Percentiles rank a stretch among this genome's conserved stretches.
These are phyloP conservation scores for Apodemia hepburni DNA, from an alignment of 2,888 invertebrate genomes.

Conservation along the genomic window DNA sequence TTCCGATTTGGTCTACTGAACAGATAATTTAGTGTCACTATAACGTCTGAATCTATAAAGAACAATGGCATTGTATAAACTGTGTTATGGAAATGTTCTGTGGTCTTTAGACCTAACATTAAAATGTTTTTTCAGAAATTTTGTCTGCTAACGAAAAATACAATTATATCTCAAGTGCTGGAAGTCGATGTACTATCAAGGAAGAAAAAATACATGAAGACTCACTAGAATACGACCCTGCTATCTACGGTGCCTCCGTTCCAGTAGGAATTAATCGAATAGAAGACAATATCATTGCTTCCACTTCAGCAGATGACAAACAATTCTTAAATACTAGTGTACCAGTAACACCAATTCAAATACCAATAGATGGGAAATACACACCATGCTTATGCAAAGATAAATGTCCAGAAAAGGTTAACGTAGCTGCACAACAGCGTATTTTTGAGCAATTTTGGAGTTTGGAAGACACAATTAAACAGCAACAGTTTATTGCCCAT, in stretches of 20 bases:
- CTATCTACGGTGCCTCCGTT: not conserved
- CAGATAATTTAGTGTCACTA: no score
- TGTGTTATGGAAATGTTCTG: no score
- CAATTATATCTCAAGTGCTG: no score
- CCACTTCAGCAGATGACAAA: slow-evolving; percentile 4
- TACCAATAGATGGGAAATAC: not conserved
- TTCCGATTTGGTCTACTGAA: no score
- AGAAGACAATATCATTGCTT: not conserved
- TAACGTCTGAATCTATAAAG: no score
- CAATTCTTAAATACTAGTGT: not conserved
- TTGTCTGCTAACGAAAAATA: no score
- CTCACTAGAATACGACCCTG: not conserved
- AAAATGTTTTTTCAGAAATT: no score
- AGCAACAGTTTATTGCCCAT: slow-evolving; percentile 7
- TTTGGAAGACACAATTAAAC: not conserved
- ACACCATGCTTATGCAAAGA: slow-evolving; percentile 4
- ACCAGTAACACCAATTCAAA: not conserved
- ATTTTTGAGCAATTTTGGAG: slow-evolving; percentile 10
- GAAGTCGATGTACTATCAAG: not conserved
- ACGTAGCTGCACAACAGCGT: not conserved
- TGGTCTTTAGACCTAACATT: no score
- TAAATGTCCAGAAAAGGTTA: slow-evolving; percentile 12
- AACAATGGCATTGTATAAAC: no score
- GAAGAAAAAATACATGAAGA: not conserved
- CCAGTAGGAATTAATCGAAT: not conserved